Evolutionary conservation across 2,888 invertebrate species (phyloP).

Genomic region (Neelides folsomi): DNA sequence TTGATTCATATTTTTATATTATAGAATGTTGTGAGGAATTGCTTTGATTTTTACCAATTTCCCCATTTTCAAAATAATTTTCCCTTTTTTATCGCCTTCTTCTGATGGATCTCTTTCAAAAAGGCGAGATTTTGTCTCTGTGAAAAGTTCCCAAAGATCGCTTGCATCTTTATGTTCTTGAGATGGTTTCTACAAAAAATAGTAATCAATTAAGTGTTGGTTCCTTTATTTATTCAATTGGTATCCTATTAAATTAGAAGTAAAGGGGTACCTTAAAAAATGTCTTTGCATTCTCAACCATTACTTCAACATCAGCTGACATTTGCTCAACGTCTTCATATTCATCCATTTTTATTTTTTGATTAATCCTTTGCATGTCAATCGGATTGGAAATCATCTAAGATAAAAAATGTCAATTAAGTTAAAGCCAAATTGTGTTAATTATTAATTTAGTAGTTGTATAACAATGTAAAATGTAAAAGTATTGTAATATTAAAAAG

Average conservation of each 20-base stretch:
- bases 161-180: constrained; percentile 80
- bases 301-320: constrained; percentile 73
- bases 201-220: too few species aligned
- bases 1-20: too few species aligned
- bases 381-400: constrained; percentile 82
- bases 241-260: too few species aligned
- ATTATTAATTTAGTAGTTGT: too few species aligned
- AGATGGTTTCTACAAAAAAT: constrained; percentile 43
- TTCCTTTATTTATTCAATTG: too few species aligned
- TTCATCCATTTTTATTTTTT: constrained; percentile 91
- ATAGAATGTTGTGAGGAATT: too few species aligned
- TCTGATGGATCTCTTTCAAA: constrained; percentile 35
- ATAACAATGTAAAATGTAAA: too few species aligned
- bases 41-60: too few species aligned
- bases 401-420: not conserved
- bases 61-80: constrained; percentile 45
- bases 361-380: constrained; percentile 86
- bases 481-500: constrained; percentile 2
- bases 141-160: constrained; percentile 73
- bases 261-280: constrained; percentile 68
- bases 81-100: constrained; percentile 44
- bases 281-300: constrained; percentile 86
- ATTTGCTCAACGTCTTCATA: constrained; percentile 89
- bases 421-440: too few species aligned
- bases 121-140: constrained; percentile 46